Evolutionary conservation across 1,140 invertebrate genomes (phyloP), one percentile per base, ranked within the genome.

Genomic region (Drosophila mauritiana): DNA sequence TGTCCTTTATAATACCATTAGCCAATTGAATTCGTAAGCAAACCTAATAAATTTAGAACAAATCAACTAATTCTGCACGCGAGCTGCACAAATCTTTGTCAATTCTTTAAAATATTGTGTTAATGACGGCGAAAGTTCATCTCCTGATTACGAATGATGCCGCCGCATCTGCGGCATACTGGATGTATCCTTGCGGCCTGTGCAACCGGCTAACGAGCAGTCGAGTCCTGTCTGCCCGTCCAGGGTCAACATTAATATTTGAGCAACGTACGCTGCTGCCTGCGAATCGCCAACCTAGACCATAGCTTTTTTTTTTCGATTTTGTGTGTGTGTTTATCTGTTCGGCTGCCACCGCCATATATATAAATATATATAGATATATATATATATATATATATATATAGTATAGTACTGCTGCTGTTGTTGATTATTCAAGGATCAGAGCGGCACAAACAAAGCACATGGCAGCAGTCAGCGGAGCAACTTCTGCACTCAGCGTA

Each of bases 351-450:
- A 51, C 62, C 42, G 17, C 39, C 52, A 17, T 51, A 36, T 51
- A 37, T 37, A 13, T 51, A 36, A 20, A 13, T 37, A 13, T 37
- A 13, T 37, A 37, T 13, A 37, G 12, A 31, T 31, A 31, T 8
- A 31, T 13, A 13, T 37, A 1, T 39, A 39, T 39, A 31, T 31
- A 31, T 8, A 31, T 13, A 13, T 37, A 1, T 39, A 39, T 39
- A 51, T 5, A 52, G 43, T 67, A 56, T 34, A 31, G 31, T 31
- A 15, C 51, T 56, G 49, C 59, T 83, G 55, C 62, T 82, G 78
- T 88, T 86, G 82, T 88, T 86, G 83, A 86, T 89, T 88, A 88
- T 88, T 88, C 84, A 88, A 88, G 83, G 84, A 88, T 88, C 83
- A 89, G 75, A 56, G 74, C 62, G 40, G 61, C 64, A 78, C 84